Evolutionary conservation across 1,140 invertebrate genomes (phyloP), one percentile per base, ranked within the genome.

Genomic region (Heliothis virescens): DNA sequence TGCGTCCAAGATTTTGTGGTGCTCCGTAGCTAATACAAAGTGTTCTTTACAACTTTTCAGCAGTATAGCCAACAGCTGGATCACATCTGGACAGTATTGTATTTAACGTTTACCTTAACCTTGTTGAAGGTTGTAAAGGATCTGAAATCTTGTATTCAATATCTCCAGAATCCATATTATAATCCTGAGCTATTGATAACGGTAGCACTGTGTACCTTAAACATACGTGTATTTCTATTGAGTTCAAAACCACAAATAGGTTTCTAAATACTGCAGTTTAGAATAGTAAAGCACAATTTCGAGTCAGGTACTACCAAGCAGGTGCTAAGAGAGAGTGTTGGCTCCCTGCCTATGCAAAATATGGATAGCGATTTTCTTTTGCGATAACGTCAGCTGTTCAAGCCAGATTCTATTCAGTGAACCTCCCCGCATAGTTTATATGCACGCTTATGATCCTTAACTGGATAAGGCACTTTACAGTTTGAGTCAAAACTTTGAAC

Each of bases 241-340:
- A 57, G 55, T 57, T 10, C 13, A 7, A 57, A 57, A 3, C 2
- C 10, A 26, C 18, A 26, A 59, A 26, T 2, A 26, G n/a, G 57
- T 21, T 26, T 4, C 3, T 4, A 59, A 26, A 63, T n/a, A 16
- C 16, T 57, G 3, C 16, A 7, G 13, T 57, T 1, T 21, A 57
- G 16, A 9, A 59, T 26, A 26, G 10, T n/a, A 26, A 59, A 12
- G 21, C 60, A 63, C 52, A 76, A 34, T 65, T 65, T 63, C 47
- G 26, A 21, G 47, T 65, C 60, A 76, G 60, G 73, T 52, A 52
- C 47, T 52, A 52, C 47, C 53, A 16, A 50, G 48, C 73, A 76
- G 73, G 73, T 76, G 73, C 52, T 34, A 52, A 29, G 60, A 76
- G 73, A 76, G 59, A 63, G 73, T 63, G 73, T 65, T 76, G 73